A percentile compares a stretch with the other conserved stretches of the same genome.
phyloP scores from a whole-genome alignment of 2,113 vertebrate species.

The Colius striatus region DNA sequence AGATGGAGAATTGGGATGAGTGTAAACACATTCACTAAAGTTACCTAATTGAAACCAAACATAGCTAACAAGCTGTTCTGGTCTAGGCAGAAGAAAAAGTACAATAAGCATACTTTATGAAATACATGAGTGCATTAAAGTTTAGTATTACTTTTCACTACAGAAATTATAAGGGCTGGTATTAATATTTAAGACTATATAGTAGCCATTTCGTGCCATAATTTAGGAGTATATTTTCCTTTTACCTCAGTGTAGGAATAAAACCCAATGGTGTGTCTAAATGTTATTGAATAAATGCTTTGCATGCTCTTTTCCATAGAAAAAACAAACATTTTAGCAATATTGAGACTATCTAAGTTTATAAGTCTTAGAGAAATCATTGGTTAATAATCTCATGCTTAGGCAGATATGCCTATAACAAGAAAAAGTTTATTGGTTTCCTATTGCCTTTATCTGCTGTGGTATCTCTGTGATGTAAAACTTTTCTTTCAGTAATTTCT shows the following conservation, averaged over 20 bases:
- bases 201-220: neutral
- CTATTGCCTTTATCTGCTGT: neutral
- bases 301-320: neutral
- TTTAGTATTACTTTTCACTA: neutral
- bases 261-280: neutral
- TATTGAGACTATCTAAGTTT: neutral
- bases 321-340: neutral
- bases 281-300: neutral
- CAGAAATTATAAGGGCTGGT: neutral
- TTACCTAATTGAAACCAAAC: conserved; percentile 10
- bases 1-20: neutral
- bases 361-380: neutral
- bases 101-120: neutral
- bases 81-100: neutral
- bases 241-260: neutral
- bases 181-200: neutral
- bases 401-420: neutral
- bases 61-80: neutral
- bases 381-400: neutral
- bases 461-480: neutral
- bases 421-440: neutral
- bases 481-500: neutral
- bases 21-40: neutral
- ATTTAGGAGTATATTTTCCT: neutral
- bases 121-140: neutral